These are phyloP conservation scores for Polypterus bichir DNA, from an alignment of 2,113 vertebrate genomes.

Conservation along the genomic window DNA sequence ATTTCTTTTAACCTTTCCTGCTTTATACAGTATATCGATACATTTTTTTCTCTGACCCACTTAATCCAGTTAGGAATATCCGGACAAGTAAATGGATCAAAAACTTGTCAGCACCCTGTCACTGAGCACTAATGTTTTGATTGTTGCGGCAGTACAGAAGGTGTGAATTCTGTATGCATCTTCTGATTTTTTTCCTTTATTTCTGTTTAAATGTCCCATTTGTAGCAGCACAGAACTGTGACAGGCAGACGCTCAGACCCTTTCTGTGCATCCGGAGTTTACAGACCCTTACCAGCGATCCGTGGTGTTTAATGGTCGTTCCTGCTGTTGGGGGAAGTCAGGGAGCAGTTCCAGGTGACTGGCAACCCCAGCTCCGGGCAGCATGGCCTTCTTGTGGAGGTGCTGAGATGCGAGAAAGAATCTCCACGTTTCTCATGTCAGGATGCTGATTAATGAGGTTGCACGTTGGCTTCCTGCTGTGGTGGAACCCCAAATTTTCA, in stretches of 20 bases:
- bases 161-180: conserved; percentile 44
- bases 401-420: conserved; percentile 34
- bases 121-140: conserved; percentile 36
- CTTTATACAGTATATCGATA: no score
- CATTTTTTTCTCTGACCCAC: no score
- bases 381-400: conserved; percentile 47
- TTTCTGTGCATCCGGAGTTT: conserved; percentile 55
- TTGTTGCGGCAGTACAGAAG: conserved; percentile 37
- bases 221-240: conserved; percentile 47
- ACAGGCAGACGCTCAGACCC: conserved; percentile 40
- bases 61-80: no score
- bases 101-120: no score
- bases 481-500: conserved; percentile 39
- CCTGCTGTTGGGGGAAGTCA: conserved; percentile 58
- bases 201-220: conserved; percentile 55
- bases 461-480: conserved; percentile 40
- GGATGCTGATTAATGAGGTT: conserved; percentile 58
- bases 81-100: no score
- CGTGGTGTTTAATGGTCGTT: conserved; percentile 60
- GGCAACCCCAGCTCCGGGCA: conserved; percentile 46
- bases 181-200: conserved; percentile 5
- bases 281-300: conserved; percentile 50
- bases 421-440: conserved; percentile 46
- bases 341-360: conserved; percentile 64
- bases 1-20: no score